Conservation (phyloP, 1,140 invertebrate species). For the Idris sp. region DNA sequence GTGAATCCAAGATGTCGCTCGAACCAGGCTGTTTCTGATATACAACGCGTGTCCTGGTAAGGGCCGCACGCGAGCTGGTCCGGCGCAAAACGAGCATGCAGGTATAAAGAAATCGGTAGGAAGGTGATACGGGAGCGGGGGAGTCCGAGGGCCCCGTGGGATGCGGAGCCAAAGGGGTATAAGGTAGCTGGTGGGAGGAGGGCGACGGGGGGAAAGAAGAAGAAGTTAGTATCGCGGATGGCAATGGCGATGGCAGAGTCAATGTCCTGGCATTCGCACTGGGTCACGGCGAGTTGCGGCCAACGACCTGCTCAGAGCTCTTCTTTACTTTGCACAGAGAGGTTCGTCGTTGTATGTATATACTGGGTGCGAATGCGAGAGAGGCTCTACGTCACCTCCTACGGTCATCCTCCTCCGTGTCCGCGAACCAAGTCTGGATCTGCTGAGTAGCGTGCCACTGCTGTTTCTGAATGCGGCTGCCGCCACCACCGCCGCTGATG, state of each 20-base stretch:
- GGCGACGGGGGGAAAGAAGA: constrained; percentile 64
- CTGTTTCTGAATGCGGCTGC: constrained; percentile 46
- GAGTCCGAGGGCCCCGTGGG: constrained; percentile 67
- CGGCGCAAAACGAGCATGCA: constrained; percentile 66
- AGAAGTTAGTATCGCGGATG: constrained; percentile 76
- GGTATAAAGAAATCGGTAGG: constrained; percentile 74
- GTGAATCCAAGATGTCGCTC: constrained; percentile 29
- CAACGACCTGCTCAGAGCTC: constrained; percentile 76
- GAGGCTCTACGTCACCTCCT: constrained; percentile 58
- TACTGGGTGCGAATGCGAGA: constrained; percentile 68
- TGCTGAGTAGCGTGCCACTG: constrained; percentile 53
- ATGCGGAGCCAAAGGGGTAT: constrained; percentile 55
- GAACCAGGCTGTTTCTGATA: constrained; percentile 36
- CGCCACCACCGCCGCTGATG: constrained; percentile 19
- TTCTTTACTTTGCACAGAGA: constrained; percentile 77
- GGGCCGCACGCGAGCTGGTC: constrained; percentile 63
- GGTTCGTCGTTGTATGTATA: constrained; percentile 67
- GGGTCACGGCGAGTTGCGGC: constrained; percentile 78
- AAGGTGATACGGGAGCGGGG: constrained; percentile 74
- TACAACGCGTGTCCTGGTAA: constrained; percentile 56
- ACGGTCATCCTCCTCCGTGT: constrained; percentile 54
- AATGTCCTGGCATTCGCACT: constrained; percentile 79
- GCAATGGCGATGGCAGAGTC: constrained; percentile 78
- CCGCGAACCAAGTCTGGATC: constrained; percentile 56
- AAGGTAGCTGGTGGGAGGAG: constrained; percentile 50